These are phyloP conservation scores for Thermophis baileyi DNA, from an alignment of 2,113 vertebrate genomes.

Conservation along the genomic window DNA sequence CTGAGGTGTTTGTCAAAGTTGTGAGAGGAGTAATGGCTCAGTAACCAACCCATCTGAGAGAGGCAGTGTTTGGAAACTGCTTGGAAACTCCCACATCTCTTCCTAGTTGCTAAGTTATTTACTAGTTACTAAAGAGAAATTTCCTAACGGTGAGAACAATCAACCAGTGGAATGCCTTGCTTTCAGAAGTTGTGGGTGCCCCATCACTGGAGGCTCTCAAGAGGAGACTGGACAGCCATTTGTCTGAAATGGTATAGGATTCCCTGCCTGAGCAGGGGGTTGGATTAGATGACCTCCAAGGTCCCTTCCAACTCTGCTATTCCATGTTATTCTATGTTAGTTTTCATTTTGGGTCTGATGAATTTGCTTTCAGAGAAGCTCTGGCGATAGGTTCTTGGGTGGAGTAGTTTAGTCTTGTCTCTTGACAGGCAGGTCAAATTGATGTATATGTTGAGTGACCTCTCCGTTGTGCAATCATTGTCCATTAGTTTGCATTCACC, in stretches of 20 bases:
- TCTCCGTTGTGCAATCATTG: neutral
- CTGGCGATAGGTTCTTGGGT: neutral
- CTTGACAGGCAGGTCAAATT: neutral
- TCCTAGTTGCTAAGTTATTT: neutral
- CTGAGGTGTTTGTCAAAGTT: neutral
- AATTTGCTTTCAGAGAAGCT: neutral
- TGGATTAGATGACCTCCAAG: neutral
- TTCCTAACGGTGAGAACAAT: neutral
- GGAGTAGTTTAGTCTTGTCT: neutral
- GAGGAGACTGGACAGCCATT: neutral
- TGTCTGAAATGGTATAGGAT: neutral
- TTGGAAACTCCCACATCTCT: neutral
- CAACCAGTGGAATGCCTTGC: neutral
- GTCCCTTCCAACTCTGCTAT: too few species aligned
- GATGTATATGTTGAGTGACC: neutral
- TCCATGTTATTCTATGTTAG: neutral
- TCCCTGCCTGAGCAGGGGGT: neutral
- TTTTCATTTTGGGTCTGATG: neutral
- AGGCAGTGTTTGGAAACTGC: neutral
- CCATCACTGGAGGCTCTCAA: neutral
- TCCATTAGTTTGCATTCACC: neutral
- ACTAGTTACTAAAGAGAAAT: neutral
- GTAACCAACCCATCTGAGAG: neutral
- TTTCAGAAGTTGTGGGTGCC: neutral
- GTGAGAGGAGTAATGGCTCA: neutral